phyloP scores from a whole-genome alignment of 2,797 vertebrate species.

The Trachops cirrhosus region DNA sequence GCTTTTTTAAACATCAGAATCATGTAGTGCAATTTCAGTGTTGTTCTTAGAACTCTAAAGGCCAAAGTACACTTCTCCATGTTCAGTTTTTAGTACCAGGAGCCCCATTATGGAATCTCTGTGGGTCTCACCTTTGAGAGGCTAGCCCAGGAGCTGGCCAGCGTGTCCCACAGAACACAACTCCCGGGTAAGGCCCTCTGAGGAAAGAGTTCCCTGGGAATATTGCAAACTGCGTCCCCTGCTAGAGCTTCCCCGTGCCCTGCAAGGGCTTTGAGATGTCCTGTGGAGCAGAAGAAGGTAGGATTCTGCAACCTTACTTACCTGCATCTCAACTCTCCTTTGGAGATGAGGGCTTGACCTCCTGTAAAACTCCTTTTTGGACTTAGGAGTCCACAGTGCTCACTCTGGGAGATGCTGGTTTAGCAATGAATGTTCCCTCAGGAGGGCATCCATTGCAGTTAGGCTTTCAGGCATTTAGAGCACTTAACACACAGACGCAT shows the following conservation, averaged over 20 bases:
- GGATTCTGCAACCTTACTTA: background rate
- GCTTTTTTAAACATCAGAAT: slow-evolving; percentile 7
- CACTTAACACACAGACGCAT: background rate
- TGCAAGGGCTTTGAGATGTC: background rate
- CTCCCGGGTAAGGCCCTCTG: background rate
- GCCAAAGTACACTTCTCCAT: background rate
- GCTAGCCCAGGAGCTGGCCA: background rate
- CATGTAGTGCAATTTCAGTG: background rate
- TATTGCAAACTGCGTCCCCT: background rate
- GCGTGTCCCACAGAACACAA: background rate
- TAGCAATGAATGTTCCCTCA: background rate
- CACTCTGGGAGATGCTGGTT: background rate
- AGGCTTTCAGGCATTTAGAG: background rate
- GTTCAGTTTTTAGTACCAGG: background rate
- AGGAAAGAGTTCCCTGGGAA: background rate
- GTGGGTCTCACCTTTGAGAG: background rate
- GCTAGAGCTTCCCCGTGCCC: background rate
- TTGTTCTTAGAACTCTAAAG: slow-evolving; percentile 20
- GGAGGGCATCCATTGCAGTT: background rate
- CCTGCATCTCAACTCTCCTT: background rate
- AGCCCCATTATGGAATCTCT: background rate
- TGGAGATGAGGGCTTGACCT: background rate
- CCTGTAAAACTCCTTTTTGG: background rate
- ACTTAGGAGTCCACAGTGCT: background rate
- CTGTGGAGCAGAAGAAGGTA: background rate